Evolutionary conservation across 2,797 vertebrate genomes (phyloP).

Genomic region (Propithecus deckenii): DNA sequence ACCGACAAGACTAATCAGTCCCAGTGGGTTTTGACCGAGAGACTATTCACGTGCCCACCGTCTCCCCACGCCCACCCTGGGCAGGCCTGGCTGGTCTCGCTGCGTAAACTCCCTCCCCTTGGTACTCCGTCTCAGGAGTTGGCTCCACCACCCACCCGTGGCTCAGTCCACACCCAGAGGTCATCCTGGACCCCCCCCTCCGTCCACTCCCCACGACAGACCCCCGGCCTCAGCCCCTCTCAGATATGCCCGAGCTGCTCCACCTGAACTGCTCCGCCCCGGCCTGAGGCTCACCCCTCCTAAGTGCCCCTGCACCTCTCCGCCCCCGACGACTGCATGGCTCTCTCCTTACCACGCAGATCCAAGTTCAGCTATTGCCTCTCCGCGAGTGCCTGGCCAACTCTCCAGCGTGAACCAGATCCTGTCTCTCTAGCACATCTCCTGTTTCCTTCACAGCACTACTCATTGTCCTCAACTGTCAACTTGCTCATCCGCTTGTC

Average conservation of each 20-base stretch:
- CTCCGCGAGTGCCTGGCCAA: neutral
- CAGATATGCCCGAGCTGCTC: fast-evolving
- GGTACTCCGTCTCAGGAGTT: fast-evolving
- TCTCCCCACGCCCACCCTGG: neutral
- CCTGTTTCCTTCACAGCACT: fast-evolving
- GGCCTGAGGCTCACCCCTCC: too few species aligned
- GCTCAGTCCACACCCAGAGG: neutral
- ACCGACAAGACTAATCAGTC: neutral
- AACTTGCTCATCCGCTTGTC: fast-evolving
- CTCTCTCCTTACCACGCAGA: neutral
- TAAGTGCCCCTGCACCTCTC: neutral
- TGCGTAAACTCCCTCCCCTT: fast-evolving
- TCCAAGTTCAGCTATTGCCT: fast-evolving
- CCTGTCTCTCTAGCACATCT: neutral
- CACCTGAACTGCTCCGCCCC: fast-evolving
- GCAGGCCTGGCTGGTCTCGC: neutral
- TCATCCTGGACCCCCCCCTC: neutral
- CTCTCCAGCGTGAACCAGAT: neutral
- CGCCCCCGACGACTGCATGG: neutral
- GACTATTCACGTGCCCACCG: fast-evolving
- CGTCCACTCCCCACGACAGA: neutral
- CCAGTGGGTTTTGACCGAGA: too few species aligned
- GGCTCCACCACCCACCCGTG: fast-evolving
- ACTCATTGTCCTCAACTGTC: fast-evolving
- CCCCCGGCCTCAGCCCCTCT: neutral